These are phyloP conservation scores for Actinostola sp. DNA, from an alignment of 92 coral and sea anemone species.

Conservation along the genomic window DNA sequence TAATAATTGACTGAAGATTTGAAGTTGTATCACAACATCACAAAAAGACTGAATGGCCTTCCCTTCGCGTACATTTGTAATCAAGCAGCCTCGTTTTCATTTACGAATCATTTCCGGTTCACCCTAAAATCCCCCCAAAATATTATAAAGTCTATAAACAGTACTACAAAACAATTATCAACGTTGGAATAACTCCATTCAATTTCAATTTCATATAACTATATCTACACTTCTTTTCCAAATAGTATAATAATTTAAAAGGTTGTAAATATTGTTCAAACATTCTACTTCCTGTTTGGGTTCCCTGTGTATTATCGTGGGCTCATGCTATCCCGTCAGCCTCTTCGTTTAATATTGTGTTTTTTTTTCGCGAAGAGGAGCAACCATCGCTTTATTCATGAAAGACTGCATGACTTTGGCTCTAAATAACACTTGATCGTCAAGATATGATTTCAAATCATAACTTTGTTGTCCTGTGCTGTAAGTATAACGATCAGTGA, in stretches of 20 bases:
- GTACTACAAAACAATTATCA: too few species aligned
- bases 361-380: too few species aligned
- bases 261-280: too few species aligned
- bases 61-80: background rate
- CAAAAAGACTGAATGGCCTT: background rate
- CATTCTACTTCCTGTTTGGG: background rate
- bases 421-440: background rate
- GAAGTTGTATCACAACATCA: background rate
- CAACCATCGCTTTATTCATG: background rate
- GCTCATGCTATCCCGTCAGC: conserved; percentile 26
- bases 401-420: background rate
- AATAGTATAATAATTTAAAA: background rate
- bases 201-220: too few species aligned
- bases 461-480: background rate
- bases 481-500: background rate
- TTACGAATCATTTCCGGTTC: conserved; percentile 1
- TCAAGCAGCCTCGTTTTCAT: conserved; percentile 4
- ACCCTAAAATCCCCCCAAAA: background rate
- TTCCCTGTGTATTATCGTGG: conserved; percentile 16
- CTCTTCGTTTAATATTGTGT: conserved; percentile 16
- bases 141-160: too few species aligned
- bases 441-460: background rate
- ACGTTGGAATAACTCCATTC: too few species aligned
- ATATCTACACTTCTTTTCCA: background rate
- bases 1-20: background rate